Percentiles rank a stretch among this genome's conserved stretches.
Evolutionary conservation across 2,797 vertebrate genomes (phyloP).

Genomic region (Crypturellus tataupa): DNA sequence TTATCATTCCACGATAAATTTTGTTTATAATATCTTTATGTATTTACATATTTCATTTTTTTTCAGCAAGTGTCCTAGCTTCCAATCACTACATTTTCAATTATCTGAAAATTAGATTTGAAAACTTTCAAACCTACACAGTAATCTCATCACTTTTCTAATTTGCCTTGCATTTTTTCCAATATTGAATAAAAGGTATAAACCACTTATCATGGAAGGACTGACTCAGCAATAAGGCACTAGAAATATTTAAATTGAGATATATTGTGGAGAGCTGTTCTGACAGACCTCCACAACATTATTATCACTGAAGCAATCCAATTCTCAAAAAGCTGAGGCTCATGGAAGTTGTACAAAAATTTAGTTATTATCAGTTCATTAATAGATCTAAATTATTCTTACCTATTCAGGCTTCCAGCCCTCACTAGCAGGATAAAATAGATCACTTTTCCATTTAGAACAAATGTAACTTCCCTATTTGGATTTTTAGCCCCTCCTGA

Average conservation of each 20-base stretch:
- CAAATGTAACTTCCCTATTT: background rate
- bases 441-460: background rate
- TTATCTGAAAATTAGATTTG: conserved; percentile 48
- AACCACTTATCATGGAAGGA: background rate
- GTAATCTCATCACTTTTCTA: conserved; percentile 41
- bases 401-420: background rate
- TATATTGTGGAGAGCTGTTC: conserved; percentile 13
- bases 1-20: background rate
- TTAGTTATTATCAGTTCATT: conserved; percentile 41
- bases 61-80: background rate
- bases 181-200: background rate
- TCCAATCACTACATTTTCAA: background rate
- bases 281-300: conserved; percentile 13
- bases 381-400: conserved; percentile 38
- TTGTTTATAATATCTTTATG: background rate
- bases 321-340: conserved; percentile 41
- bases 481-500: background rate
- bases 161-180: background rate
- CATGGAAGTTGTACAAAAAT: conserved; percentile 20
- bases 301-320: conserved; percentile 40
- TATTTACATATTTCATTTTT: conserved; percentile 19
- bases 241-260: conserved; percentile 29
- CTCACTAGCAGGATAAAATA: background rate
- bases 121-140: conserved; percentile 30
- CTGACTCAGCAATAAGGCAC: conserved; percentile 35